These are phyloP conservation scores for Asbolus verrucosus DNA, from an alignment of 1,140 invertebrate genomes.

Conservation along the genomic window DNA sequence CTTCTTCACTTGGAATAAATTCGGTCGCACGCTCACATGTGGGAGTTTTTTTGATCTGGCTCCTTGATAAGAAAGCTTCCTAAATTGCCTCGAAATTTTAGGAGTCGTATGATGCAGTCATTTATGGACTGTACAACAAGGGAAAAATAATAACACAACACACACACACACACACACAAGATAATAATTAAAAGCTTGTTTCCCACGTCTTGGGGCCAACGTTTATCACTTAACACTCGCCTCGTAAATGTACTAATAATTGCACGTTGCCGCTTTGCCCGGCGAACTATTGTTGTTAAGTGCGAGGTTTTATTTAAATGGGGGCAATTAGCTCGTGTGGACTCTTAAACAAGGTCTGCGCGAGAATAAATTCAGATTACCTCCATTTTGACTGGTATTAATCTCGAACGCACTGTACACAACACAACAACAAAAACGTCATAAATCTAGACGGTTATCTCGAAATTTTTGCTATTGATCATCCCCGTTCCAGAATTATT, in stretches of 20 bases:
- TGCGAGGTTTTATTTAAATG: conserved; percentile 39
- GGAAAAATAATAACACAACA: conserved; percentile 13
- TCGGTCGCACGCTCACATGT: conserved; percentile 33
- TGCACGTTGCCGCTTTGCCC: conserved; percentile 22
- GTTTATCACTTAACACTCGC: conserved; percentile 38
- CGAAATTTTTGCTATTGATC: neutral
- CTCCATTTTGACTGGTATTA: neutral
- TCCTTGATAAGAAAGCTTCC: conserved; percentile 19
- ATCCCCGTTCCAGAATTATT: neutral
- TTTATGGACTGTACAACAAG: neutral
- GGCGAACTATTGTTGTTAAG: conserved; percentile 34
- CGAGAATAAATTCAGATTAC: conserved; percentile 4
- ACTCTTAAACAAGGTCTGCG: conserved; percentile 6
- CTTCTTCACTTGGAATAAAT: too few species aligned
- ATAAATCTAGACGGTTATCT: neutral
- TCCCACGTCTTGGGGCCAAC: conserved; percentile 30
- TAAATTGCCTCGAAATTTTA: conserved; percentile 28
- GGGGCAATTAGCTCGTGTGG: conserved; percentile 29
- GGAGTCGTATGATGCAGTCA: conserved; percentile 15
- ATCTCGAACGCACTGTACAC: too few species aligned
- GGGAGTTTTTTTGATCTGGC: conserved; percentile 13
- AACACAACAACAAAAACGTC: too few species aligned
- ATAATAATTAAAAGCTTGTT: conserved; percentile 37
- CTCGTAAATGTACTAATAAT: conserved; percentile 28
- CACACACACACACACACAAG: conserved; percentile 25